Percentiles rank a stretch among this genome's conserved stretches.
Evolutionary conservation across 2,113 vertebrate species (phyloP).

Genomic region (Caretta caretta): DNA sequence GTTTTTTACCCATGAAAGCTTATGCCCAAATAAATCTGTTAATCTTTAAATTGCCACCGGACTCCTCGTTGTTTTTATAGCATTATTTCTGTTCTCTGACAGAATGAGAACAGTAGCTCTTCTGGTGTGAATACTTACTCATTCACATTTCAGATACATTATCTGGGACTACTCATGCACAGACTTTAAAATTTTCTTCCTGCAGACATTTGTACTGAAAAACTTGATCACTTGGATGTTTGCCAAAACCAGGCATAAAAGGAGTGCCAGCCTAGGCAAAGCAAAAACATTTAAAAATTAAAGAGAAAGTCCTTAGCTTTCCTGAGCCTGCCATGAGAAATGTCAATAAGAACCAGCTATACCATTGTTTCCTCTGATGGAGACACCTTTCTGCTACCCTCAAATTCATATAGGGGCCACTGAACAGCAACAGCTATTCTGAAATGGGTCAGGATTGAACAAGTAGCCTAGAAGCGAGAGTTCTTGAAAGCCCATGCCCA

Average conservation of each 20-base stretch:
- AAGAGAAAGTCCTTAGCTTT: slow-evolving; percentile 35
- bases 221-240: neutral
- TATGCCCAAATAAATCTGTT: no score
- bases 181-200: slow-evolving; percentile 37
- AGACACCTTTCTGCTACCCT: neutral
- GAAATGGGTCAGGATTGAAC: neutral
- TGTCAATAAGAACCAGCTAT: slow-evolving; percentile 45
- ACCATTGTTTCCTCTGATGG: neutral
- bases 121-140: neutral
- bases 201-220: slow-evolving; percentile 40
- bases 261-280: neutral
- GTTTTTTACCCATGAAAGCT: no score
- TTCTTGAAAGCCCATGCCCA: neutral
- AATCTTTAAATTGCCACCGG: no score
- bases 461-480: neutral
- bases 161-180: neutral
- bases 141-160: accelerated
- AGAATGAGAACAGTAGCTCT: neutral
- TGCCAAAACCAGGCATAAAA: slow-evolving; percentile 20
- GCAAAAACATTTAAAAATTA: slow-evolving; percentile 55
- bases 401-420: neutral
- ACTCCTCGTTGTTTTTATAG: no score
- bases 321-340: neutral
- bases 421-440: neutral
- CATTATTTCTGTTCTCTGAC: neutral